Base-by-base conservation (phyloP, 2,113 vertebrate genomes). In the Struthio camelus region DNA sequence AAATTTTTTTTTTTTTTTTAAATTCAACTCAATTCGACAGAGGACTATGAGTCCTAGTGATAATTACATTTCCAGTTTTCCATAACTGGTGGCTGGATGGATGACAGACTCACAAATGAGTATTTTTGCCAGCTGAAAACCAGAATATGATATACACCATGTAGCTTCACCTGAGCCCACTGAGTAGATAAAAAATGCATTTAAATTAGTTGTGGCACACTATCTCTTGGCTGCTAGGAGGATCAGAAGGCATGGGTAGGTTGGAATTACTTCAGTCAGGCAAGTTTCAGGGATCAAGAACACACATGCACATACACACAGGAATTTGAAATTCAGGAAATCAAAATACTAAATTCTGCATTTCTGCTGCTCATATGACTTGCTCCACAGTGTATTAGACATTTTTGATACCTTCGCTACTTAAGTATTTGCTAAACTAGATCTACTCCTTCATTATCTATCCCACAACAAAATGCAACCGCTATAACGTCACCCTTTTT, bases 231-330 rank as follows among this genome's bases (percentile, higher is more conserved):
- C 27, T 90, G 44, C 64, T 80, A 23, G 22, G 28, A 80, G 48
- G 40, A 80, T 44, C 36, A 73, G 58, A 87, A 90, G 25, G 28
- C 8, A 11, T 1, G 4, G 14, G 15, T 19, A 80, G 83, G 40
- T 53, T 54, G 34, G 14, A 36, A 24, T 17, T 58, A 77, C 62
- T 77, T 80, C 86, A 73, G 18, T 18, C 12, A 11, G 38, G 32
- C 30, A 91, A 4, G 11, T 67, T 72, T 58, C 75, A 84, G 25
- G 13, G 17, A 53, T 75, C 40, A 71, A 80, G 80, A 25, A 64
- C 1, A 2, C 16, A 65, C 15, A 53, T 8, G 38, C 0, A 51
- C 14, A 65, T 18, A 64, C 12, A 46, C 0, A 61, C 0, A 70
- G 22, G 23, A 56, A 92, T 95, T 8, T 25, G 25, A 91, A 90